These are phyloP conservation scores for Meloidogyne hapla DNA, from an alignment of 1,140 invertebrate genomes.

Conservation along the genomic window DNA sequence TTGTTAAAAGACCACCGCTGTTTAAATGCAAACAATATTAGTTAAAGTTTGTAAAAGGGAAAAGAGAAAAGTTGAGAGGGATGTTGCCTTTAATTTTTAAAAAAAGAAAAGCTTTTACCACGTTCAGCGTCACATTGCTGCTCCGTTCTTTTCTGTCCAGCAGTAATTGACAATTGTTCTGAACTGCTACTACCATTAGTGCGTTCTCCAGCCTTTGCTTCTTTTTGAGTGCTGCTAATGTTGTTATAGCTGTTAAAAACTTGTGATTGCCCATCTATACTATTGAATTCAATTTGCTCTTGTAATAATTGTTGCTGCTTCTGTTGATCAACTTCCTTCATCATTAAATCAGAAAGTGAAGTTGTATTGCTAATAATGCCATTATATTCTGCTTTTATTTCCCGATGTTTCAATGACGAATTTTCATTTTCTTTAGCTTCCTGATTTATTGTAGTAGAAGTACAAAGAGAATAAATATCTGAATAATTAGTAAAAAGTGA, in stretches of 20 bases:
- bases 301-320: neutral
- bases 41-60: neutral
- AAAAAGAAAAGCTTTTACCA: neutral
- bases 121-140: neutral
- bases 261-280: neutral
- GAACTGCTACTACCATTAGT: neutral
- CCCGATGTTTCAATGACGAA: neutral
- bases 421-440: neutral
- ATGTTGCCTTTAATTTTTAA: neutral
- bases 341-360: slow-evolving; percentile 6
- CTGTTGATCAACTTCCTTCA: neutral
- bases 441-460: neutral
- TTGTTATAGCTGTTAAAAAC: neutral
- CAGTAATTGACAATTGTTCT: neutral
- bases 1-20: neutral
- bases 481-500: neutral
- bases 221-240: neutral
- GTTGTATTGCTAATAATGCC: neutral
- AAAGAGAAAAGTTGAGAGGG: neutral
- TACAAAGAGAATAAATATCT: slow-evolving; percentile 6
- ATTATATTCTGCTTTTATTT: neutral
- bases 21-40: neutral
- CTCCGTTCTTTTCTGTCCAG: neutral
- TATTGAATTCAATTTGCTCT: neutral
- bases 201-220: neutral